Evolutionary conservation across 2,113 vertebrate species (phyloP).

Genomic region (Otocyon megalotis): DNA sequence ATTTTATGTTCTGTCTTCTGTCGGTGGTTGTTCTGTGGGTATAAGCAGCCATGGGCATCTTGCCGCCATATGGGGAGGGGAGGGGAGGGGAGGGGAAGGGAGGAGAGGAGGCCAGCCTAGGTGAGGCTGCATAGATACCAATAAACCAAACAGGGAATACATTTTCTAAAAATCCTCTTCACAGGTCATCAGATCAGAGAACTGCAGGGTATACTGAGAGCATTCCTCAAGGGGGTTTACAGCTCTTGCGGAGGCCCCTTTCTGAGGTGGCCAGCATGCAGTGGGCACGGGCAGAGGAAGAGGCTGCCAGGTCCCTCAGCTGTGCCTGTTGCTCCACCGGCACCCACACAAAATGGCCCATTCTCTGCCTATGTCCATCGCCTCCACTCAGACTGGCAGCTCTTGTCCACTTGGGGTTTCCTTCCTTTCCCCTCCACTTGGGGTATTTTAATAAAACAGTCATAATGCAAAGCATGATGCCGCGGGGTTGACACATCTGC

Average conservation of each 20-base stretch:
- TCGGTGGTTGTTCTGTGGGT: background rate
- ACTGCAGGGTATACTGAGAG: background rate
- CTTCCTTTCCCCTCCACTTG: background rate
- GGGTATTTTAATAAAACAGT: background rate
- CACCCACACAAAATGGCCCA: too few species aligned
- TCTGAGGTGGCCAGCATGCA: background rate
- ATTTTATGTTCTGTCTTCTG: background rate
- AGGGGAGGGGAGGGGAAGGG: too few species aligned
- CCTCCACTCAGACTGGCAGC: background rate
- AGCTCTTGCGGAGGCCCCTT: too few species aligned
- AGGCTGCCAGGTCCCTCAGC: background rate
- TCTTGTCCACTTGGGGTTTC: background rate
- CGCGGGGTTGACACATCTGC: background rate
- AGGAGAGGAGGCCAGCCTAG: background rate
- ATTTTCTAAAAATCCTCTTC: background rate
- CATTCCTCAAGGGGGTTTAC: background rate
- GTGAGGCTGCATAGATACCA: background rate
- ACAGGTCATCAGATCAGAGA: background rate
- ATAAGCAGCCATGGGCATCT: background rate
- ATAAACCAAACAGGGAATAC: background rate
- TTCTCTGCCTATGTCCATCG: background rate
- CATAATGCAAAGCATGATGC: background rate
- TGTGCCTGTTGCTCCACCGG: fast-evolving
- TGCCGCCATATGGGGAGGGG: background rate
- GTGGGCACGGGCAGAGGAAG: background rate